Conservation (phyloP, 2,797 vertebrate genomes). For the Okamejei kenojei region DNA sequence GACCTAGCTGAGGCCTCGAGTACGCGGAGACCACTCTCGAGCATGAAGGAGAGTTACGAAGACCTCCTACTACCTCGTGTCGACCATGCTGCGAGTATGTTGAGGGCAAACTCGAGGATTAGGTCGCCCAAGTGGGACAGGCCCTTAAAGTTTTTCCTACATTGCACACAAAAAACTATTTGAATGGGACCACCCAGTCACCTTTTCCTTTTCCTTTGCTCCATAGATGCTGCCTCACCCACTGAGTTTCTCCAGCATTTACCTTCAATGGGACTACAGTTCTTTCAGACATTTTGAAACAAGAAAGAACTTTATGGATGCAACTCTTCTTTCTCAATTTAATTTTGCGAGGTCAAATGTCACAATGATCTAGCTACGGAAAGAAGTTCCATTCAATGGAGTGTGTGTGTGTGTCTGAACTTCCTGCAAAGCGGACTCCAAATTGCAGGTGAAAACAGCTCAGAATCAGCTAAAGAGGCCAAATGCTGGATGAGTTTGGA, state of each 20-base stretch:
- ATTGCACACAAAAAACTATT: too few species aligned
- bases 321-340: not conserved
- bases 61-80: too few species aligned
- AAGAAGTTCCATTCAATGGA: not conserved
- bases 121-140: too few species aligned
- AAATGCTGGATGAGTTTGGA: not conserved
- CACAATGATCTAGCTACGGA: not conserved
- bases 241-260: not conserved
- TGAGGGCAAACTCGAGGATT: too few species aligned
- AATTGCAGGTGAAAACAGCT: not conserved
- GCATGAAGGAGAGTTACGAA: too few species aligned
- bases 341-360: not conserved
- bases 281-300: not conserved
- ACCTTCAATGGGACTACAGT: not conserved
- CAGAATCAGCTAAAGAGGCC: not conserved
- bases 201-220: too few species aligned
- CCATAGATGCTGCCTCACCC: too few species aligned
- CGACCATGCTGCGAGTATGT: too few species aligned
- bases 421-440: not conserved
- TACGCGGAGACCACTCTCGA: too few species aligned
- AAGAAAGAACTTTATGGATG: not conserved
- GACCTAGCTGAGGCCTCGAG: too few species aligned
- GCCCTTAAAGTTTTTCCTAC: too few species aligned
- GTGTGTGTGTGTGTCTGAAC: not conserved
- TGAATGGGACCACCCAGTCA: too few species aligned